These are phyloP conservation scores for Euphonia xanthogaster DNA, from an alignment of 2,797 vertebrate genomes.

Conservation along the genomic window DNA sequence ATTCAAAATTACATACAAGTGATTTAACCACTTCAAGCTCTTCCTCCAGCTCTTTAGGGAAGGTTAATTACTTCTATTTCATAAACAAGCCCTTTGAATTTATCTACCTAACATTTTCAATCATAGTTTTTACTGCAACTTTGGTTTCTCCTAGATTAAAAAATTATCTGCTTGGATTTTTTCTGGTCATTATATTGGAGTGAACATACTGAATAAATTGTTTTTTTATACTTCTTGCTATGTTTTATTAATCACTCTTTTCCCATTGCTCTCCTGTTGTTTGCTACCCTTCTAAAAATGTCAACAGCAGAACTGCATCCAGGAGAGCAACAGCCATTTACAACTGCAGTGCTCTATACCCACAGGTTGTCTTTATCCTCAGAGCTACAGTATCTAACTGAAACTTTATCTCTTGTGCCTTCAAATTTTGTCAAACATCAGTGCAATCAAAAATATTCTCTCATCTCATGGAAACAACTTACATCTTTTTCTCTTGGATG, in stretches of 20 bases:
- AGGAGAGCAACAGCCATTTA: not conserved
- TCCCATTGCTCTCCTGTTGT: not conserved
- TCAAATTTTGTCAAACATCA: not conserved
- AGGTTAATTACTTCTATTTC: not conserved
- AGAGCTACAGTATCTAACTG: not conserved
- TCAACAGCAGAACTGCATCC: not conserved
- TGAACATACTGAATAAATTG: not conserved
- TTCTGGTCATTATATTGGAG: not conserved
- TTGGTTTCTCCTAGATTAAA: not conserved
- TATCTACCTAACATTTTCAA: not conserved
- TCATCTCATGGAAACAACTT: not conserved
- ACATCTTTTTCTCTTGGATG: not conserved
- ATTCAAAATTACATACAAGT: not conserved
- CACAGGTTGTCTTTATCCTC: not conserved
- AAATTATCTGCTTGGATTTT: not conserved
- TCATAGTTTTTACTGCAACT: not conserved
- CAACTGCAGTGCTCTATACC: not conserved
- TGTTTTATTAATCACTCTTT: constrained; percentile 7
- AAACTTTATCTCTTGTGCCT: not conserved
- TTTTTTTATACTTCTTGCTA: not conserved
- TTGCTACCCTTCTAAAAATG: not conserved
- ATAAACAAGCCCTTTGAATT: not conserved
- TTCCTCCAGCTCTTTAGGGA: not conserved
- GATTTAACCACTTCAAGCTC: not conserved
- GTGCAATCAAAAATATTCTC: not conserved